Evolutionary conservation across 1,140 invertebrate species (phyloP).

Genomic region (Pseudobourletiella spinata): DNA sequence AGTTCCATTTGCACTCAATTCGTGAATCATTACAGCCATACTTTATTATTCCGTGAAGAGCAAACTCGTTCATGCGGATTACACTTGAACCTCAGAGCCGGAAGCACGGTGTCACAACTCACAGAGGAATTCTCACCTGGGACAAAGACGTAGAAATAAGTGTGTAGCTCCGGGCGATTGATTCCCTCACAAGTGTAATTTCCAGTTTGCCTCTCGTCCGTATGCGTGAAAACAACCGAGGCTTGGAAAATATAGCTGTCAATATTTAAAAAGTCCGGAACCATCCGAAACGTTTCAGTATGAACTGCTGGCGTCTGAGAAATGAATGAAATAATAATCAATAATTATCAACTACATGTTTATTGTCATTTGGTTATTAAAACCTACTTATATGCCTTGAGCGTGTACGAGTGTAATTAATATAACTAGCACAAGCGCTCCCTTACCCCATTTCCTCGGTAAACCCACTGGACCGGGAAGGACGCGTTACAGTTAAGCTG

Average conservation of each 20-base stretch:
- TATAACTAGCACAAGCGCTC: too few relatives aligned
- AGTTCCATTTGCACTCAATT: too few relatives aligned
- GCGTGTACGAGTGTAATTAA: too few relatives aligned
- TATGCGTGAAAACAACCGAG: constrained; percentile 21
- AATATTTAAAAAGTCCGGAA: constrained; percentile 9
- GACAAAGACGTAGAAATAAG: constrained; percentile 20
- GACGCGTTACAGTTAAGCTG: constrained; percentile 11
- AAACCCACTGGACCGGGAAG: constrained; percentile 17
- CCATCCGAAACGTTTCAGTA: constrained; percentile 16
- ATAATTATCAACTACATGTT: too few relatives aligned
- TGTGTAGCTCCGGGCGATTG: not conserved
- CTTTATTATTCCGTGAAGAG: not conserved
- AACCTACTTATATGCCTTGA: too few relatives aligned
- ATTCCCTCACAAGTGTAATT: constrained; percentile 23
- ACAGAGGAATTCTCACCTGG: constrained; percentile 13
- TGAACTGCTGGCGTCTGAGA: constrained; percentile 20
- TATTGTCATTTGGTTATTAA: too few relatives aligned
- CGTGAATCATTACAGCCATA: not conserved
- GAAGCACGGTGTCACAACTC: too few relatives aligned
- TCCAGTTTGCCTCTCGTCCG: constrained; percentile 16
- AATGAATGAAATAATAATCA: not conserved
- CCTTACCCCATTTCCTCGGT: constrained; percentile 14
- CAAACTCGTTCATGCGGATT: not conserved
- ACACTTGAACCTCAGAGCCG: too few relatives aligned
- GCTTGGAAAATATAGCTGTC: constrained; percentile 11